A percentile compares a stretch with the other conserved stretches of the same genome.
Conservation (phyloP, 2,797 vertebrate genomes). For the Hafferia zeledoni region DNA sequence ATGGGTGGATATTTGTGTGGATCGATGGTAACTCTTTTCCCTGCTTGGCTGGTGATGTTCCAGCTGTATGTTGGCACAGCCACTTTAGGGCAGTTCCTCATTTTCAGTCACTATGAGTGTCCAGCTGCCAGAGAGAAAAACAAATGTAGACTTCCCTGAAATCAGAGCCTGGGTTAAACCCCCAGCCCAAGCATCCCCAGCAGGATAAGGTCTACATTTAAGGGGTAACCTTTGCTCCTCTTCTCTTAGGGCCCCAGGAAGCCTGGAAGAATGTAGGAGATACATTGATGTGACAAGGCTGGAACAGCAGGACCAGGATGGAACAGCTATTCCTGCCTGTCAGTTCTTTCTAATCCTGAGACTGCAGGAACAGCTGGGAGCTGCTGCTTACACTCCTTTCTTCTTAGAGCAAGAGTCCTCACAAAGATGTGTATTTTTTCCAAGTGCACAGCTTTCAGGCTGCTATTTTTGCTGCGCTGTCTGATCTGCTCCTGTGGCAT, state of each 20-base stretch:
- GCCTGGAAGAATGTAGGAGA: background rate
- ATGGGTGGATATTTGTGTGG: background rate
- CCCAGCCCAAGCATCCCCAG: background rate
- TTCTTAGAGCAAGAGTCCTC: background rate
- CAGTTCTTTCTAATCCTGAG: background rate
- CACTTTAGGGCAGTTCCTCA: background rate
- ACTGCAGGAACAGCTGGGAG: slow-evolving; percentile 32
- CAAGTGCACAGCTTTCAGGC: background rate
- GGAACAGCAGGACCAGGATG: background rate
- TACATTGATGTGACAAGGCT: rapidly evolving
- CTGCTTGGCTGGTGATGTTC: background rate
- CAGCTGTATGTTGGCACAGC: background rate
- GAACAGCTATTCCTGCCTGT: background rate
- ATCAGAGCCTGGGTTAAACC: background rate
- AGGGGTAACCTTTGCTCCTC: background rate
- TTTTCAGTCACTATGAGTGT: background rate
- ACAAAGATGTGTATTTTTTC: background rate
- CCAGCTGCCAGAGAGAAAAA: background rate
- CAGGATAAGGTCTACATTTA: background rate
- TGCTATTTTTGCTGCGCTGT: slow-evolving; percentile 11
- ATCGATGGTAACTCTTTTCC: background rate
- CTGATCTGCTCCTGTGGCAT: background rate
- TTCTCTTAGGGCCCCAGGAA: background rate
- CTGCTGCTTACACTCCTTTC: background rate
- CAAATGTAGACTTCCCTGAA: background rate